Evolutionary conservation across 2,797 vertebrate species (phyloP).

Genomic region (Spinibarbus caldwelli): DNA sequence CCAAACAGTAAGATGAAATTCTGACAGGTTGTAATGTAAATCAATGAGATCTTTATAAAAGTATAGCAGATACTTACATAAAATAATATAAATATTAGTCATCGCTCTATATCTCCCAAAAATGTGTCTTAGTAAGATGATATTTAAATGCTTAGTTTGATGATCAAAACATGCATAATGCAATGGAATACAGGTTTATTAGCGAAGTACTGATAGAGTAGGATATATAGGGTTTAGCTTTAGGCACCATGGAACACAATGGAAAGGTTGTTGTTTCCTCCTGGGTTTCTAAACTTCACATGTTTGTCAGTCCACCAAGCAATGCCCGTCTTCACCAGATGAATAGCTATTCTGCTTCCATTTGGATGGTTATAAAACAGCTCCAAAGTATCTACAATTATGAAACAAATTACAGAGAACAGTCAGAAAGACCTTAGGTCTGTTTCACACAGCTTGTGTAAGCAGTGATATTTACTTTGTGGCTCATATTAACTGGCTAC

Average conservation of each 20-base stretch:
- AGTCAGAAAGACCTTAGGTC: not conserved
- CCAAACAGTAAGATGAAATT: not conserved
- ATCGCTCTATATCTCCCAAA: no score
- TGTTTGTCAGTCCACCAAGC: slow-evolving; percentile 99
- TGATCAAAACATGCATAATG: no score
- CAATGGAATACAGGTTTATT: not conserved
- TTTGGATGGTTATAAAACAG: slow-evolving; percentile 81
- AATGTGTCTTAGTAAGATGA: no score
- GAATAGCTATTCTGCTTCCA: slow-evolving; percentile 72
- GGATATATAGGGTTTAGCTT: not conserved
- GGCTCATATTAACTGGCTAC: not conserved
- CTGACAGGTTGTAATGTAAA: not conserved
- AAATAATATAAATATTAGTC: not conserved
- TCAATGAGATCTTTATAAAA: not conserved
- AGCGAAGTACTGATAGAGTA: not conserved
- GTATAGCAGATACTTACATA: not conserved
- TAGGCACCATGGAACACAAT: slow-evolving; percentile 85
- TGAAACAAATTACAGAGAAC: not conserved
- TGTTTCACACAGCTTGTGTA: not conserved
- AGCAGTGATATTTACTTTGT: not conserved
- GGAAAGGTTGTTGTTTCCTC: slow-evolving; percentile 80
- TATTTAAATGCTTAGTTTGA: no score
- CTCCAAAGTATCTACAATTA: slow-evolving; percentile 85
- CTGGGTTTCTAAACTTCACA: slow-evolving; percentile 96
- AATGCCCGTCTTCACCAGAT: slow-evolving; percentile 89